Percentiles rank a stretch among this genome's conserved stretches.
phyloP scores from a whole-genome alignment of 2,797 vertebrate species.

The Myoxocephalus aenaeus region DNA sequence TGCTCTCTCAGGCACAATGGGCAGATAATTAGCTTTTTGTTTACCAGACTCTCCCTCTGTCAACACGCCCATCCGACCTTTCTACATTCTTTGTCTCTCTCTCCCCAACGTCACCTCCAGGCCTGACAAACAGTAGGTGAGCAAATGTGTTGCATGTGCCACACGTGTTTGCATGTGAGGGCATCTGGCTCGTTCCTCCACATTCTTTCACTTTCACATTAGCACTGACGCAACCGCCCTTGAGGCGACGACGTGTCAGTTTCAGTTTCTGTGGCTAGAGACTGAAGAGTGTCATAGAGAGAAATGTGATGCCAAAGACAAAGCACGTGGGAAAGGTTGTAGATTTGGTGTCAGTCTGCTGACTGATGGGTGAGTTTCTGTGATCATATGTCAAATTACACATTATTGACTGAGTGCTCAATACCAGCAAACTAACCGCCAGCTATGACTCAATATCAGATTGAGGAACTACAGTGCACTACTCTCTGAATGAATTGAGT shows the following conservation, averaged over 20 bases:
- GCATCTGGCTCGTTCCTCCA: slow-evolving; percentile 1
- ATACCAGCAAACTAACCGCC: neutral
- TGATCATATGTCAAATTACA: slow-evolving; percentile 10
- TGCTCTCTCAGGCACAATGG: neutral
- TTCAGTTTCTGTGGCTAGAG: slow-evolving; percentile 43
- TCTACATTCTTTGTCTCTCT: slow-evolving; percentile 33
- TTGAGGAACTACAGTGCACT: neutral
- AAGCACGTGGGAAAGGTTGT: slow-evolving; percentile 4
- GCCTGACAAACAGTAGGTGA: slow-evolving; percentile 8
- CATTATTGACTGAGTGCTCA: slow-evolving; percentile 7
- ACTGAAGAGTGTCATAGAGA: slow-evolving; percentile 13
- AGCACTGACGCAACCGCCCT: neutral
- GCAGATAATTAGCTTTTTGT: slow-evolving; percentile 6
- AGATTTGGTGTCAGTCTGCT: neutral
- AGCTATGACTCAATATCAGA: slow-evolving; percentile 29
- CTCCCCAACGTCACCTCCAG: slow-evolving; percentile 3
- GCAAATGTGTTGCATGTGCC: neutral
- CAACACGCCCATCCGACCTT: slow-evolving; percentile 4
- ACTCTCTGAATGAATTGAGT: slow-evolving; percentile 28
- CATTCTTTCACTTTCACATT: slow-evolving; percentile 65
- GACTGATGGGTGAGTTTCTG: slow-evolving; percentile 51
- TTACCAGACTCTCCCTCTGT: slow-evolving; percentile 18
- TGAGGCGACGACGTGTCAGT: slow-evolving; percentile 30
- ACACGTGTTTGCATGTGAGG: neutral
- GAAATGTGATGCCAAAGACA: slow-evolving; percentile 22